Base-by-base conservation (phyloP, 2,888 invertebrate species). In the Chloromyia formosa region DNA sequence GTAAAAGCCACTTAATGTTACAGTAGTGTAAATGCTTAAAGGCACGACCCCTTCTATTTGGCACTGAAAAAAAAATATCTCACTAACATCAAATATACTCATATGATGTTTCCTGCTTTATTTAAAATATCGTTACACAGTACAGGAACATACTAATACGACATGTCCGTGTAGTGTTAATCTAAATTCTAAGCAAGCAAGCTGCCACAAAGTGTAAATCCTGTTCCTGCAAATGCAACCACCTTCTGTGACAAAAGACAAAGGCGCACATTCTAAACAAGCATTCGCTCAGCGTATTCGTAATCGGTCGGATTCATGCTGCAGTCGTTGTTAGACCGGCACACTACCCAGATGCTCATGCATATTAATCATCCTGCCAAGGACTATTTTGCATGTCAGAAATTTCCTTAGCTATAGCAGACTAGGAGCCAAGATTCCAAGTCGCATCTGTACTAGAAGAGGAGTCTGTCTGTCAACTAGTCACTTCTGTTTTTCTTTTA, bases 281-380 rank as follows among this genome's bases (percentile, higher is more conserved):
- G 66, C 42, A 45, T 12, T 49, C 66, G 22, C 22, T 45, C 49
- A 4, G 14, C 14, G 35, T 66, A 4, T 66, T 49, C 14, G 49
- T 22, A 64, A 64, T 18, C 40, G n/a, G 64, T 66, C 45, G 18
- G 22, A 45, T 66, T 49, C 45, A 45, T 66, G 10, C 18, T 42
- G n/a, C 45, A 23, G 49, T 20, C 12, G 66, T 66, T 45, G 66
- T 20, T 66, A 45, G 14, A 14, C 0, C n/a, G 20, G 10, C 22
- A 27, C 60, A 22, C 14, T 61, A 42, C 58, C 12, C 72, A 75
- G 75, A 64, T 75, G 75, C 58, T 75, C 75, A 71, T 54, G 66
- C 64, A 75, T 58, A 75, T 72, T 66, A 72, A 75, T 75, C 73
- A 75, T n/a, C 20, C 53, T 56, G 72, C 56, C 56, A 72, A 75